Base-by-base conservation (phyloP, 2,113 vertebrate species). In the Melozone crissalis region DNA sequence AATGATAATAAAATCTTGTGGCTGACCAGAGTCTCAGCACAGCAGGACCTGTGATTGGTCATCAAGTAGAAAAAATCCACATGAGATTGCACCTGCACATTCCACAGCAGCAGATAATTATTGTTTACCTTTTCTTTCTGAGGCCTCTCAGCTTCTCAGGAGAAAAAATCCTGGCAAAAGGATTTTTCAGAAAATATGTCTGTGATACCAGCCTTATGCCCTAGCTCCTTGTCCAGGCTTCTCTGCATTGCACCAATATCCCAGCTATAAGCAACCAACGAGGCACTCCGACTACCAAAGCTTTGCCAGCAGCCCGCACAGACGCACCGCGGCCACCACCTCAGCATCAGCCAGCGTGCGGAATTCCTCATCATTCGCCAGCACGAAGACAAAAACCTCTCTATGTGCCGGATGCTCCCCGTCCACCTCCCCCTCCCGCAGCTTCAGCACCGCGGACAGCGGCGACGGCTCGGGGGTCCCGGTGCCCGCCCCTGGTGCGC, bases 271-370 rank as follows among this genome's bases (percentile, higher is more conserved):
- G 41, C 13, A 28, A 30, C 43, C 24, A 23, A 3, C 0, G 2
- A 12, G 35, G 47, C n/a, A 49, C 10, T 67, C 47, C 19, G 33
- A 17, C 14, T 11, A 31, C 62, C 44, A 51, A 17, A 76, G 62
- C 27, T 51, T 68, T 37, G 26, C 16, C 52, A 43, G 7, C 52
- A 58, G 11, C 43, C n/a, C 55, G 13, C 5, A 2, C 3, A 58
- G 33, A 65, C 15, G 27, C 31, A 23, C 30, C 6, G 16, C 2
- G 9, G 69, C 59, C 78, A 66, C 27, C 23, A 33, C 18, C 37
- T 54, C 31, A 41, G 41, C 51, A 51, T 0, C 43, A 44, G 23
- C 13, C 44, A 30, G 13, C 0, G 7, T 8, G 54, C 0, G 23
- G 23, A 55, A 33, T 43, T 55, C 9, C 15, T 28, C 35, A 14